Evolutionary conservation across 2,113 vertebrate species (phyloP).

Genomic region (Xyrauchen texanus): DNA sequence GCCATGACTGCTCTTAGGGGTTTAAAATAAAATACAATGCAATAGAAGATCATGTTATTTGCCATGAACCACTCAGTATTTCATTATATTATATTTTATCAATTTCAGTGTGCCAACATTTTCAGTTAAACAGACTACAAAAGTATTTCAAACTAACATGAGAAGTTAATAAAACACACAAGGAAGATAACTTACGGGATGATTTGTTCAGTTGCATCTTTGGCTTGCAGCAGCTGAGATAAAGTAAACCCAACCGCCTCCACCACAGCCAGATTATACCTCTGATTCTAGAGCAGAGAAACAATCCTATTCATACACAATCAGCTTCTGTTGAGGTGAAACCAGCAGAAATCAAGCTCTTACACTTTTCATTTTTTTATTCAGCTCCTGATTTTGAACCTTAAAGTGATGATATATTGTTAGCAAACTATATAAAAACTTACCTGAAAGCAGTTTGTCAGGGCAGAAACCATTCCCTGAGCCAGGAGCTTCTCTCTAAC

Average conservation of each 20-base stretch:
- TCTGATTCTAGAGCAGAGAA: conserved; percentile 73
- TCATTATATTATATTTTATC: not conserved
- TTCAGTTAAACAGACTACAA: not conserved
- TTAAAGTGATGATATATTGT: not conserved
- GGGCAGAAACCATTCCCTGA: conserved; percentile 87
- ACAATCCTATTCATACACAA: not conserved
- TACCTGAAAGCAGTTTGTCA: conserved; percentile 87
- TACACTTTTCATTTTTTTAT: no score
- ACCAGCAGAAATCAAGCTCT: no score
- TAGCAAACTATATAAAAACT: not conserved
- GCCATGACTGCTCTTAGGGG: conserved; percentile 76
- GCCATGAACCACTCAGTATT: no score
- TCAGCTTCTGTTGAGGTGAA: no score
- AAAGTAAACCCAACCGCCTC: conserved; percentile 89
- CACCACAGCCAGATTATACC: conserved; percentile 82
- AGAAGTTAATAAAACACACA: not conserved
- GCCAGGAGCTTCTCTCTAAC: conserved; percentile 87
- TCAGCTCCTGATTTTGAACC: not conserved
- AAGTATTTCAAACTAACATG: not conserved
- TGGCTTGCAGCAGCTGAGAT: conserved; percentile 90
- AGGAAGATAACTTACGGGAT: conserved; percentile 78
- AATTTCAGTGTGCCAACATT: not conserved
- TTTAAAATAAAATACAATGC: not conserved
- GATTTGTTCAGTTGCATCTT: conserved; percentile 79
- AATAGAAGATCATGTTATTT: not conserved